Base-by-base conservation (phyloP, 2,113 vertebrate genomes). In the Dryoscopus gambensis region DNA sequence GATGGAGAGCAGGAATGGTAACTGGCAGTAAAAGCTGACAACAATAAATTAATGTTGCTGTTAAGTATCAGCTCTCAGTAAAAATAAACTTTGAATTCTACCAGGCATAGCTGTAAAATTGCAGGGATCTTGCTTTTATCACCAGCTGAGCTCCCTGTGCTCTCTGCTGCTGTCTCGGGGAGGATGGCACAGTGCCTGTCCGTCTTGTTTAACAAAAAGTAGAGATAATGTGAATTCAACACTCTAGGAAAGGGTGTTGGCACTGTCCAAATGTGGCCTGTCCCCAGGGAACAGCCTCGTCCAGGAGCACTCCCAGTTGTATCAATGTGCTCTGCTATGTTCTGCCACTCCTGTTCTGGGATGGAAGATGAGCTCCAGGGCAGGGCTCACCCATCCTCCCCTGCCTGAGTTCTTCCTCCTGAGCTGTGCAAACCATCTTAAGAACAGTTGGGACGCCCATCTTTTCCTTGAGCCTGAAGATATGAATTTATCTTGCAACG, bases 41-140 rank as follows among this genome's bases (percentile, higher is more conserved):
- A 42, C 60, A 28, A 81, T 30, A 89, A 89, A 89, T 84, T 78
- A 70, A 89, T 31, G 56, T 47, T 71, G 60, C 69, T 93, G 88
- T 84, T 81, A 75, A 59, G 60, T 71, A 57, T 63, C 56, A 55
- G 25, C 16, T 76, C 46, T 70, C 69, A 78, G 87, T 67, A 78
- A 80, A 91, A 91, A 70, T 31, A 94, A 94, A 78, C 47, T 47
- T 81, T 42, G 76, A 81, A 55, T 70, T 37, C 64, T 78, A 70
- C 28, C 28, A 59, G 25, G 39, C 18, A 39, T 17, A 33, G 23
- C 69, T 82, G 47, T 93, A 59, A 81, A 93, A 78, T 70, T 44
- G 8, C n/a, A 52, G 0, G 4, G 47, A 27, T 40, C 39, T 63
- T 11, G 8, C 40, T 95, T 90, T 57, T 52, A 64, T 64, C 18